A percentile compares a stretch with the other conserved stretches of the same genome.
phyloP scores from a whole-genome alignment of 2,797 vertebrate genomes.

The Coregonus sp. region DNA sequence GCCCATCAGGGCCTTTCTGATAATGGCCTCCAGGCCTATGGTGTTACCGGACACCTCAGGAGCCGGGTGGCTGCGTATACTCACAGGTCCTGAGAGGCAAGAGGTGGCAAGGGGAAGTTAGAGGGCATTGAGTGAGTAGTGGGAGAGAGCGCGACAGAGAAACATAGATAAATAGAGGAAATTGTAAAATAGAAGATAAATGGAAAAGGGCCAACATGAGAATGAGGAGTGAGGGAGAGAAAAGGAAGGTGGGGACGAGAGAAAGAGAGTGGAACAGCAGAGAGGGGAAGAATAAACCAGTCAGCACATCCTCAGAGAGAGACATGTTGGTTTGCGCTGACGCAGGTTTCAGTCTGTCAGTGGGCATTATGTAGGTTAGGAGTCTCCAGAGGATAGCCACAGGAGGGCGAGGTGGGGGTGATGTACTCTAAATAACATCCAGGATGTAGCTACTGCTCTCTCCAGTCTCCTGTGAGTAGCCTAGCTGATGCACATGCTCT shows the following conservation, averaged over 20 bases:
- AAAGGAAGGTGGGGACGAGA: slow-evolving; percentile 33
- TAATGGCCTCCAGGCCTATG: slow-evolving; percentile 98
- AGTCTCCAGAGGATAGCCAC: slow-evolving; percentile 13
- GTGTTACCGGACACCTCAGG: slow-evolving; percentile 92
- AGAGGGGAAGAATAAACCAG: slow-evolving; percentile 64
- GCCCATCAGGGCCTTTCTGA: slow-evolving; percentile 98
- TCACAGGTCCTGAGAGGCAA: slow-evolving; percentile 85
- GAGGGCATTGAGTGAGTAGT: neutral
- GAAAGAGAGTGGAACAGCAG: neutral
- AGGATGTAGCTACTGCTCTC: neutral
- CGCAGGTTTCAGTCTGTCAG: slow-evolving; percentile 10
- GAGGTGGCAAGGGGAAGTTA: neutral
- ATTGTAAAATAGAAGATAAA: no score
- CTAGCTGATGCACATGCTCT: neutral
- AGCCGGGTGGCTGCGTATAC: slow-evolving; percentile 86
- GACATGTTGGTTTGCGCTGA: neutral
- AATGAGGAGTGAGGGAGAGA: slow-evolving; percentile 32
- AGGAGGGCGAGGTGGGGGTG: neutral
- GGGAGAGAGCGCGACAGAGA: slow-evolving; percentile 12
- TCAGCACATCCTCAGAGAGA: slow-evolving; percentile 72
- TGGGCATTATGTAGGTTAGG: slow-evolving; percentile 21
- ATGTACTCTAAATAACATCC: slow-evolving; percentile 13
- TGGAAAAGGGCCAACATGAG: no score
- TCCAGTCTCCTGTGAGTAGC: neutral
- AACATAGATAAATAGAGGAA: neutral